Base-by-base conservation (phyloP, 1,140 invertebrate species). In the Drosophila gunungcola region DNA sequence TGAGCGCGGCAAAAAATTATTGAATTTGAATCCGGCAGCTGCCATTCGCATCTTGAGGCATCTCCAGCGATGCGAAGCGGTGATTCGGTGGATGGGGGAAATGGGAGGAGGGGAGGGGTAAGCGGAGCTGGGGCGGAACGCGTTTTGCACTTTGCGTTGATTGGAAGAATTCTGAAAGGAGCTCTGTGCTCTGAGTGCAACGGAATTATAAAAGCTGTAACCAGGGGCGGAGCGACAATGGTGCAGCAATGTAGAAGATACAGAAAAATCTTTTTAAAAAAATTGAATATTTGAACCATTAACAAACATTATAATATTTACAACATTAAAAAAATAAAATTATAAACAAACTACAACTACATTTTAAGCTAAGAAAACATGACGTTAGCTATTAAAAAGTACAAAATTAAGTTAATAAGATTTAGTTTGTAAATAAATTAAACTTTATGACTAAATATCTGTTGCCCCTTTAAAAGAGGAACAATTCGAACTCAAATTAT, bases 21-120 rank as follows among this genome's bases (percentile, higher is more conserved):
- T 80, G 77, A 80, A 80, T 80, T 80, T 80, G 76, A 80, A 80
- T 80, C 60, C 74, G 74, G 72, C 63, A 78, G 63, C 55, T 70
- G 67, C 64, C 67, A 70, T 69, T 70, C 67, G 67, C 67, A 55
- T 67, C 63, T 67, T 42, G 29, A 34, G 38, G 21, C 42, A 58
- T 64, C 63, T 29, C n/a, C 52, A 27, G 11, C 21, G 56, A 32
- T 32, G 56, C 52, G 39, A 63, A 32, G 38, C 36, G 32, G 10
- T 34, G 32, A 21, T n/a, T 49, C 3, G 5, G 7, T 13, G 21
- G 36, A 32, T 12, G 5, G 6, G n/a, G 39, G 25, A 27, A 36
- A 16, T 21, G 38, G 16, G 11, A 13, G 13, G 21, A 39, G 39
- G 38, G 25, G n/a, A 11, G 21, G 25, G 45, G 6, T 7, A 10